Evolutionary conservation across 1,140 invertebrate species (phyloP).

Genomic region (Marisa cornuarietis): DNA sequence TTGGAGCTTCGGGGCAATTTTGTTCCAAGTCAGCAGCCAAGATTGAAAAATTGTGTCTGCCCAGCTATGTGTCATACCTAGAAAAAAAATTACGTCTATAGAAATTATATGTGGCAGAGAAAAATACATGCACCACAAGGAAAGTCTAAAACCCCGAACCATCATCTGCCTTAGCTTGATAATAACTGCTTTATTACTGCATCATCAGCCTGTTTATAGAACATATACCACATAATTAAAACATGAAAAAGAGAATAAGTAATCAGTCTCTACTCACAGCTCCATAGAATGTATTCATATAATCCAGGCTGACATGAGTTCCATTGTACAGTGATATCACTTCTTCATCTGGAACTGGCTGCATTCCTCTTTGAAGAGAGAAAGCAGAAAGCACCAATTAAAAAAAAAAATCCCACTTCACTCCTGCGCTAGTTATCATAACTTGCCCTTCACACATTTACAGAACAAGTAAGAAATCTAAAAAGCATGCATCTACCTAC

Average conservation of each 20-base stretch:
- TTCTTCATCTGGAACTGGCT: conserved; percentile 83
- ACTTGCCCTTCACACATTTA: not conserved
- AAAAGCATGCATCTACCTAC: not conserved
- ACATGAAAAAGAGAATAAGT: conserved; percentile 1
- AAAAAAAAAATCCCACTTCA: not conserved
- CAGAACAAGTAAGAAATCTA: too few species aligned
- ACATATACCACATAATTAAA: not conserved
- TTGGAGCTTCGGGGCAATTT: too few species aligned
- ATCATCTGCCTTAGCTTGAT: too few species aligned
- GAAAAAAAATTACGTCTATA: too few species aligned
- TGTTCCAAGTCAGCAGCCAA: too few species aligned
- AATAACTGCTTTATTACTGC: too few species aligned
- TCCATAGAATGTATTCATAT: conserved; percentile 65
- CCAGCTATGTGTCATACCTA: too few species aligned
- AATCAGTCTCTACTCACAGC: conserved; percentile 36
- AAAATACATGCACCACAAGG: too few species aligned
- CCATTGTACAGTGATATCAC: conserved; percentile 87
- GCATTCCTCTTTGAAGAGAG: conserved; percentile 71
- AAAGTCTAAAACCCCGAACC: too few species aligned
- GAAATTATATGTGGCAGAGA: too few species aligned
- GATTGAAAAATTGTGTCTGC: too few species aligned
- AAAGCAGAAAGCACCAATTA: conserved; percentile 9
- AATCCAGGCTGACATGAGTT: conserved; percentile 65
- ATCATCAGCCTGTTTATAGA: not conserved
- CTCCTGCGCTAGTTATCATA: not conserved